phyloP scores from a whole-genome alignment of 2,113 vertebrate genomes.

The Progne subis region DNA sequence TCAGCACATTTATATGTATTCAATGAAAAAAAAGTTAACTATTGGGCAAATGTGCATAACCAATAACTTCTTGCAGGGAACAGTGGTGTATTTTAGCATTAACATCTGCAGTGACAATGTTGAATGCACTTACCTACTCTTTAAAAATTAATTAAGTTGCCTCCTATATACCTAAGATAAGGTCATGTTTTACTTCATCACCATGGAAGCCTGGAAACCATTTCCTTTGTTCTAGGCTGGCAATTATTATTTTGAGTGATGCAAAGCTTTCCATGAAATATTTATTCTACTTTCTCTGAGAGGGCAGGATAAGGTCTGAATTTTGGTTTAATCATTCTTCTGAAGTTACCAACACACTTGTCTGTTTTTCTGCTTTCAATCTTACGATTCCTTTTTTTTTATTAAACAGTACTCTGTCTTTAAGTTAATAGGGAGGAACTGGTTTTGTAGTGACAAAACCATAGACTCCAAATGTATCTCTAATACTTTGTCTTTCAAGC shows the following conservation, averaged over 20 bases:
- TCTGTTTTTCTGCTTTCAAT: neutral
- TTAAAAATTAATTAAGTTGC: constrained; percentile 1
- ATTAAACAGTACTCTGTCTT: neutral
- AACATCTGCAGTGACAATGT: neutral
- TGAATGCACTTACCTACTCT: neutral
- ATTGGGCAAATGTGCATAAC: neutral
- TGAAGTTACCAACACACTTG: neutral
- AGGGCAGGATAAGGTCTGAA: neutral
- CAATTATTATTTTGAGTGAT: neutral
- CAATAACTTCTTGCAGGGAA: neutral
- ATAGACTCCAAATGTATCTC: neutral
- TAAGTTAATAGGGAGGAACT: neutral
- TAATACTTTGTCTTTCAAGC: neutral
- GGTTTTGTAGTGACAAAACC: neutral
- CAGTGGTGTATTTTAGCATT: neutral
- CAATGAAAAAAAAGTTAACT: neutral
- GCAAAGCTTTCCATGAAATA: neutral
- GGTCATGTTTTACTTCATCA: neutral
- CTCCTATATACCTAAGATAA: neutral
- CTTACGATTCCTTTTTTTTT: neutral
- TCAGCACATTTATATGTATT: neutral
- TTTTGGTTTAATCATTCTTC: neutral
- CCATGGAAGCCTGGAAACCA: neutral
- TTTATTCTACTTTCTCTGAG: neutral
- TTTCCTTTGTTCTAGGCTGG: neutral